A percentile compares a stretch with the other conserved stretches of the same genome.
These are phyloP conservation scores for Pelagia noctiluca DNA, from an alignment of 30 jellyfish, hydroid and myxozoan species.

Conservation along the genomic window DNA sequence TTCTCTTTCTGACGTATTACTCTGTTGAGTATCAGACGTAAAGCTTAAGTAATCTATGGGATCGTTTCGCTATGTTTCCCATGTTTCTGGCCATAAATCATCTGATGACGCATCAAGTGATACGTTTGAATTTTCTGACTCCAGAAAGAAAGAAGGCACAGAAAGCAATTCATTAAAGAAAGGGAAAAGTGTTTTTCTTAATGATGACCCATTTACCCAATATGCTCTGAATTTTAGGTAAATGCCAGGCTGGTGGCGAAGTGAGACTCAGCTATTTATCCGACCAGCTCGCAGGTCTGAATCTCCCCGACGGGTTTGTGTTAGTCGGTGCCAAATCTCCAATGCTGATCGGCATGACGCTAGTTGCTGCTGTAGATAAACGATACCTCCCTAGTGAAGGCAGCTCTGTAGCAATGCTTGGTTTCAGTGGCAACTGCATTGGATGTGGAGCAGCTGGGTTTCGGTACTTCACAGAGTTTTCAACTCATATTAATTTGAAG, in stretches of 20 bases:
- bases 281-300: constrained; percentile 48
- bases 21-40: too few relatives aligned
- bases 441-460: constrained; percentile 98
- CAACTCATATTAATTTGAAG: constrained; percentile 83
- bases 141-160: too few relatives aligned
- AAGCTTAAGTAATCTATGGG: too few relatives aligned
- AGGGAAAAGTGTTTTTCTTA: too few relatives aligned
- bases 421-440: constrained; percentile 88
- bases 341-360: constrained; percentile 85
- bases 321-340: constrained; percentile 93
- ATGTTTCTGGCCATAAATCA: too few relatives aligned
- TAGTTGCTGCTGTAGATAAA: constrained; percentile 86
- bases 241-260: constrained; percentile 94
- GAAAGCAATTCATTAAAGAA: too few relatives aligned
- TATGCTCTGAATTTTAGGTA: constrained; percentile 47
- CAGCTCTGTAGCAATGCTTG: constrained; percentile 80
- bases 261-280: constrained; percentile 70
- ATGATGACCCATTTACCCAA: too few relatives aligned
- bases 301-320: constrained; percentile 83
- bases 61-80: too few relatives aligned
- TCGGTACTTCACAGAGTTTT: constrained; percentile 86
- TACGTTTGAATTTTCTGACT: too few relatives aligned
- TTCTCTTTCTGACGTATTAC: too few relatives aligned
- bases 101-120: too few relatives aligned
- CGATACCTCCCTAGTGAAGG: constrained; percentile 88